Base-by-base conservation (phyloP, 2,888 invertebrate species). In the Aproaerema taeniolella region DNA sequence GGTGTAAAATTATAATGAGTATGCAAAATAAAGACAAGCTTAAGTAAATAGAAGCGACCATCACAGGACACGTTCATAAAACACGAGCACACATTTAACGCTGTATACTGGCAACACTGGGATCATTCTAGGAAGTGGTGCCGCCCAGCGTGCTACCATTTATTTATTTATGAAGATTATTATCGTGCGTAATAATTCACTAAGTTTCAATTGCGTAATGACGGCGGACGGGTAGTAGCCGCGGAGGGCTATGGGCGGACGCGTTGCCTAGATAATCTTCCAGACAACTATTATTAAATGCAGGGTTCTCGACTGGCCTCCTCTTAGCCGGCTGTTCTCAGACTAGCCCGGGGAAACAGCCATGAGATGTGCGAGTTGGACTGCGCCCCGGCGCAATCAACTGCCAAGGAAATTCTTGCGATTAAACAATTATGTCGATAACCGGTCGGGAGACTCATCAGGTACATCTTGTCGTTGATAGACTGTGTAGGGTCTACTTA, bases 151-250 rank as follows among this genome's bases (percentile, higher is more conserved):
- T 41, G 50, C 43, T 32, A 56, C 61, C 65, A 72, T 82, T 76
- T 81, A 78, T 83, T 82, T 83, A 82, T 83, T 83, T 83, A 83
- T 76, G 70, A 55, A 77, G 81, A 83, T 81, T 79, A 80, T 82
- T 78, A 85, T 81, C 80, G 72, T 77, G 76, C 70, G 80, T 85
- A 78, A 85, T 86, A 85, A 80, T 82, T 86, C 86, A 85, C 79
- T 80, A 83, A 85, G 79, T 81, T 86, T 86, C 86, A 86, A 86
- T 86, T 85, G 86, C 85, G 79, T 86, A 85, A 86, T 85, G 80
- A 81, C 63, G 75, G 77, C 75, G 59, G 79, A 79, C 79, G 74
- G 65, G 74, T 81, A 81, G 82, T 66, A 80, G 66, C 52, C 46
- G 61, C 55, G 67, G 26, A 26, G 12, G 2, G 31, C 79, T 78